Evolutionary conservation across 2,888 invertebrate genomes (phyloP).

Genomic region (Leptura quadrifasciata): DNA sequence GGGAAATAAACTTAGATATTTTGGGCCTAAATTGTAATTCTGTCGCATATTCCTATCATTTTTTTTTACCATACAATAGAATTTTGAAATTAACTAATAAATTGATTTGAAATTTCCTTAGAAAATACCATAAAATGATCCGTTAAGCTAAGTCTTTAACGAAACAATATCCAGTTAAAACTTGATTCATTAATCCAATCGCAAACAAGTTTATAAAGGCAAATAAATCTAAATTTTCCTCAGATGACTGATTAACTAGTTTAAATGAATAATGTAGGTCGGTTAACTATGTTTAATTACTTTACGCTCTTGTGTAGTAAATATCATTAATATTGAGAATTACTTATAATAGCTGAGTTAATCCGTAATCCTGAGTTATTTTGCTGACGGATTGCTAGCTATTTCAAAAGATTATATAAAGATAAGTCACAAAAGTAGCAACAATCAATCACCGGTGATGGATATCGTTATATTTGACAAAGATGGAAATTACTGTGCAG

Average conservation of each 20-base stretch:
- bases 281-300: constrained; percentile 45
- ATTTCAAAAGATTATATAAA: constrained; percentile 49
- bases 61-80: too few relatives aligned
- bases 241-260: constrained; percentile 43
- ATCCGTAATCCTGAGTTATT: constrained; percentile 49
- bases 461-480: neutral
- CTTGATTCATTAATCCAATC: constrained; percentile 29
- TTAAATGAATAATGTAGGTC: constrained; percentile 41
- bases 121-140: constrained; percentile 2
- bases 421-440: constrained; percentile 12
- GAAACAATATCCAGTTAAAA: constrained; percentile 21
- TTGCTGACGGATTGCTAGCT: constrained; percentile 49
- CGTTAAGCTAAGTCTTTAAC: constrained; percentile 11
- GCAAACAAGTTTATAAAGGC: constrained; percentile 27
- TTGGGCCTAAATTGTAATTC: too few relatives aligned
- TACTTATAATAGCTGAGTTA: constrained; percentile 50
- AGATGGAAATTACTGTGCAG: too few relatives aligned
- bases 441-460: neutral
- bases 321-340: constrained; percentile 51
- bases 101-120: neutral
- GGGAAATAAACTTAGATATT: too few relatives aligned
- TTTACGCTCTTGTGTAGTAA: constrained; percentile 41
- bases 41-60: too few relatives aligned
- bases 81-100: too few relatives aligned
- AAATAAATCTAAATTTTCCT: constrained; percentile 28